Base-by-base conservation (phyloP, 1,140 invertebrate genomes). In the Dendroctonus valens region DNA sequence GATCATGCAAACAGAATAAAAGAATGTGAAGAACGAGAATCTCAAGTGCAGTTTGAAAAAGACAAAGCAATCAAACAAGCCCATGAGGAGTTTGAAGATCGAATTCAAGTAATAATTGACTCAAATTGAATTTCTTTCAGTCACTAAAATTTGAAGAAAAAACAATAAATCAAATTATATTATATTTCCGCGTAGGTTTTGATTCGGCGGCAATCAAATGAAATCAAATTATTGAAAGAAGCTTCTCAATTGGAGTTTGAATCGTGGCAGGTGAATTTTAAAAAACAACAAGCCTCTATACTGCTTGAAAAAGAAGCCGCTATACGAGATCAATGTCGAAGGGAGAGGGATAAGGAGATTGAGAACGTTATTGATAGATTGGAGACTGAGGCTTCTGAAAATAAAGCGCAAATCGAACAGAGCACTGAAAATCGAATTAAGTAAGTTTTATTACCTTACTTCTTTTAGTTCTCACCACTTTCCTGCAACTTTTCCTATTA, bases 301-400 rank as follows among this genome's bases (percentile, higher is more conserved):
- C 75, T 87, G 5, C 73, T 79, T 26, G 83, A 86, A 62, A 83
- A 83, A 60, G 86, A 89, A 75, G 78, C 76, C 41, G 74, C 77
- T 46, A 83, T 90, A 11, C 72, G 82, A 12, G 83, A 87, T 14
- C 81, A 87, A 59, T 85, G 82, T 68, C 82, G 82, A 68, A 81
- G 78, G 57, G 84, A 89, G 70, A 75, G 86, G 26, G 87, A 90
- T 73, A 81, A 80, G 55, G 86, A 89, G 72, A 87, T 89, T 59
- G 87, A 89, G 67, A 72, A 84, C 5, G 84, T 86, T 7, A 86
- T 89, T 57, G 81, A 82, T 48, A 83, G 84, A 67, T 76, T 88
- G 57, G 87, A 88, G 70, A 80, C 79, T 2, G 86, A 89, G 75
- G 80, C 83, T 0, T 74, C 78, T 14, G 78, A 84, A 12, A 78